phyloP scores from a whole-genome alignment of 2,113 vertebrate genomes.

The Albula goreensis region DNA sequence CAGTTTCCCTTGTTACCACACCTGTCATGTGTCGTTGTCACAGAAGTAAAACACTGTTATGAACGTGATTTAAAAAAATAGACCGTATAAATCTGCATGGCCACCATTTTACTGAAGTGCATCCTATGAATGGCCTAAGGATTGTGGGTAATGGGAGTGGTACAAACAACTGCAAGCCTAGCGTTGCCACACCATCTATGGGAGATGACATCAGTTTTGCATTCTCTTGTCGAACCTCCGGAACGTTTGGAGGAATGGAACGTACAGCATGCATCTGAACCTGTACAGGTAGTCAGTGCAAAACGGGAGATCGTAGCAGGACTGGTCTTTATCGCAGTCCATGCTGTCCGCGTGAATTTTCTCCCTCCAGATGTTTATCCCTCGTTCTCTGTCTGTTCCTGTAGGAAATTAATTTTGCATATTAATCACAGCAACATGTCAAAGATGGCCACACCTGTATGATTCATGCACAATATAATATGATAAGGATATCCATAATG shows the following conservation, averaged over 20 bases:
- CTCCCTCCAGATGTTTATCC: slow-evolving; percentile 62
- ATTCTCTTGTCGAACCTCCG: slow-evolving; percentile 29
- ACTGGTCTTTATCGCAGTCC: slow-evolving; percentile 42
- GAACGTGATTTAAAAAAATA: not conserved
- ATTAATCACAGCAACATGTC: not conserved
- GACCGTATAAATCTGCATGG: not conserved
- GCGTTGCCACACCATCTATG: not conserved
- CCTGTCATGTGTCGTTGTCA: not conserved
- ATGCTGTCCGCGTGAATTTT: slow-evolving; percentile 31
- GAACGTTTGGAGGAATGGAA: slow-evolving; percentile 68
- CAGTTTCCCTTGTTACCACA: not conserved
- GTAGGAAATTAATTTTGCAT: not conserved
- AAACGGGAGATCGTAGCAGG: slow-evolving; percentile 69
- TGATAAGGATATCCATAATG: no score
- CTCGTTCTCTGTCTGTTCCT: slow-evolving; percentile 70
- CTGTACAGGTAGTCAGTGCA: slow-evolving; percentile 47
- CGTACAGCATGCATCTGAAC: slow-evolving; percentile 52
- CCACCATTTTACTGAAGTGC: not conserved
- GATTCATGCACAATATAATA: no score
- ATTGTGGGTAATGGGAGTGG: not conserved
- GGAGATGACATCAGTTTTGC: not conserved
- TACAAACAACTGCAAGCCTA: not conserved
- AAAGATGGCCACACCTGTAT: no score
- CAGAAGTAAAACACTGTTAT: not conserved
- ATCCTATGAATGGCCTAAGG: not conserved